Percentiles rank a stretch among this genome's conserved stretches.
Conservation (phyloP, 2,888 invertebrate genomes). For the Carpatolechia fugitivella region DNA sequence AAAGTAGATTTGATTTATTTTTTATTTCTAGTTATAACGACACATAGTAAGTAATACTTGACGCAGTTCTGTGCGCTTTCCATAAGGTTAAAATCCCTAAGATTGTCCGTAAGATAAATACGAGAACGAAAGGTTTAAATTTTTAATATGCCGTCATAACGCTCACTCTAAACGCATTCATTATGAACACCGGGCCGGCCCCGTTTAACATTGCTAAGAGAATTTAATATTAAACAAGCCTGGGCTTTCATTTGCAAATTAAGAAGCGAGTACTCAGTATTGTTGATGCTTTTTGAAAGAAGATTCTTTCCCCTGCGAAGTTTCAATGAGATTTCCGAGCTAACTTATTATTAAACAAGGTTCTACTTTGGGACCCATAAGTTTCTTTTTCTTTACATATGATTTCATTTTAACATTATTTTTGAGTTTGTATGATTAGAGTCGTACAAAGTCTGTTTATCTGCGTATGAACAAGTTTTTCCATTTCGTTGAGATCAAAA, state of each 20-base stretch:
- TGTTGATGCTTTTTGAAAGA: constrained; percentile 7
- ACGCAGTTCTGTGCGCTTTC: background rate
- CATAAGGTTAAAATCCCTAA: background rate
- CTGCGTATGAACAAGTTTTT: background rate
- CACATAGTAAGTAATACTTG: too few species aligned
- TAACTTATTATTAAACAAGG: background rate
- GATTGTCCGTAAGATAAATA: background rate
- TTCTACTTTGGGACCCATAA: background rate
- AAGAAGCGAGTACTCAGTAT: constrained; percentile 15
- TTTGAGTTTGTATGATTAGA: background rate
- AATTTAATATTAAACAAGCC: constrained; percentile 45
- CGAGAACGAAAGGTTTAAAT: background rate
- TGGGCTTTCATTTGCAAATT: constrained; percentile 39
- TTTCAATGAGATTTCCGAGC: background rate
- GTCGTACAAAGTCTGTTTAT: background rate
- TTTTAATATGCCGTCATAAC: constrained; percentile 21
- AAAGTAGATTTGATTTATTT: too few species aligned
- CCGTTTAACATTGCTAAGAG: constrained; percentile 36
- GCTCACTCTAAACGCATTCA: constrained; percentile 40
- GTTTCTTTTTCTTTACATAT: background rate
- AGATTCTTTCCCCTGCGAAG: background rate
- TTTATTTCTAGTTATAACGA: too few species aligned
- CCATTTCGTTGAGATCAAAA: background rate
- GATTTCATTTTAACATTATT: background rate
- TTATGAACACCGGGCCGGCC: constrained; percentile 40